phyloP scores from a whole-genome alignment of 2,888 invertebrate genomes.

The Drosophila multiciliata region DNA sequence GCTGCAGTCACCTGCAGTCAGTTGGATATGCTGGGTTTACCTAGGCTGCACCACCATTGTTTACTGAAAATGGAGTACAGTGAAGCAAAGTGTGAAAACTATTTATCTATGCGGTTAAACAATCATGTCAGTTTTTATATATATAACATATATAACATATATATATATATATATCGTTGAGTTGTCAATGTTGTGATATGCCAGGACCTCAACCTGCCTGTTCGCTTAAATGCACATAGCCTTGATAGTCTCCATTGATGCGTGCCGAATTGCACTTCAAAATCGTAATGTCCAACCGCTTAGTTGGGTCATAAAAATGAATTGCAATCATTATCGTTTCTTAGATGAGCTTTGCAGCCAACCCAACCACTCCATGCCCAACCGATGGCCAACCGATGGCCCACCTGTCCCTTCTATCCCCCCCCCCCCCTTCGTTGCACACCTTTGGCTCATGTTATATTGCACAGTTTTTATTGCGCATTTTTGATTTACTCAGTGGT shows the following conservation, averaged over 20 bases:
- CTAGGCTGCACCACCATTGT: slow-evolving; percentile 31
- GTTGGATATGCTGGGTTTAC: slow-evolving; percentile 37
- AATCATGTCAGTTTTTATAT: background rate
- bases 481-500: slow-evolving; percentile 68
- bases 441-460: slow-evolving; percentile 58
- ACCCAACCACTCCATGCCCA: slow-evolving; percentile 1
- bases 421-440: background rate
- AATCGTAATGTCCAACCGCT: slow-evolving; percentile 68
- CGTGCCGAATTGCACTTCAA: slow-evolving; percentile 68
- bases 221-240: slow-evolving; percentile 32
- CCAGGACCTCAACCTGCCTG: slow-evolving; percentile 14
- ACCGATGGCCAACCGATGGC: background rate
- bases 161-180: too few relatives aligned
- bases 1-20: slow-evolving; percentile 53
- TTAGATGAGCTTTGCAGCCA: slow-evolving; percentile 61
- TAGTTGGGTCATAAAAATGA: slow-evolving; percentile 71
- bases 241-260: slow-evolving; percentile 44
- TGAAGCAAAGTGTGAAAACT: slow-evolving; percentile 10
- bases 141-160: background rate
- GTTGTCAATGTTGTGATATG: slow-evolving; percentile 6
- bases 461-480: slow-evolving; percentile 71
- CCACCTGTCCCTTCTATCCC: background rate
- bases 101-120: slow-evolving; percentile 1
- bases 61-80: slow-evolving; percentile 21
- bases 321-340: slow-evolving; percentile 82